Evolutionary conservation across 64 coral and sea anemone genomes (phyloP), one percentile per base, ranked within the genome.

Genomic region (Actinia equina): DNA sequence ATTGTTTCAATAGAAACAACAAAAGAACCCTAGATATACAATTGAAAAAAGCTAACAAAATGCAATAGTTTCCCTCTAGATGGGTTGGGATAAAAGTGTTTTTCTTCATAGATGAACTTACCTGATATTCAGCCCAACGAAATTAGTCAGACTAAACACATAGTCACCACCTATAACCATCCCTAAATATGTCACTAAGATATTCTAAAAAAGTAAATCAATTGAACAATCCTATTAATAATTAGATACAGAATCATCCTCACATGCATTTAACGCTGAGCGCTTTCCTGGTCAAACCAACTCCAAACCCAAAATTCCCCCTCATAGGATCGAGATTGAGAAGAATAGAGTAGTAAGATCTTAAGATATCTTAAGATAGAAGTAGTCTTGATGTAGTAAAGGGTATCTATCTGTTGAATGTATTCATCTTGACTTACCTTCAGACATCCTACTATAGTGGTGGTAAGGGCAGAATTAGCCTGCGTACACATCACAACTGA

Each of bases 131-230:
- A 98, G 79, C 67, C 95, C 95, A 27, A 94, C 59, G 71, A 98
- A 98, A 62, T 98, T 98, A 3, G 84, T 89, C 42, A 77, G 56
- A 62, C 87, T 94, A 42, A 94, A 98, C 9, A 92, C 41, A 67
- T 94, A 98, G 77, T 98, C 95, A 19, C 95, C 95, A 20, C 95
- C 95, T 77, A 98, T 91, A 74, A 92, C 89, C 95, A 98, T 98
- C 5, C 95, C 95, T n/a, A 98, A 63, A 85, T 98, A 98, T 17
- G 95, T 94, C 41, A 98, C 93, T 30, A 98, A 86, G 71, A 98
- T 98, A 44, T 98, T 98, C 95, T 98, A 82, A 27, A 79, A 88
- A 17, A 76, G 67, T 37, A 74, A 23, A 20, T n/a, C 62, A 65
- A 49, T 49, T 49, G 46, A 49, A 49, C 0, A 37, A 37, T 37